Evolutionary conservation across 1,140 invertebrate species (phyloP).

Genomic region (Drosophila dunni): DNA sequence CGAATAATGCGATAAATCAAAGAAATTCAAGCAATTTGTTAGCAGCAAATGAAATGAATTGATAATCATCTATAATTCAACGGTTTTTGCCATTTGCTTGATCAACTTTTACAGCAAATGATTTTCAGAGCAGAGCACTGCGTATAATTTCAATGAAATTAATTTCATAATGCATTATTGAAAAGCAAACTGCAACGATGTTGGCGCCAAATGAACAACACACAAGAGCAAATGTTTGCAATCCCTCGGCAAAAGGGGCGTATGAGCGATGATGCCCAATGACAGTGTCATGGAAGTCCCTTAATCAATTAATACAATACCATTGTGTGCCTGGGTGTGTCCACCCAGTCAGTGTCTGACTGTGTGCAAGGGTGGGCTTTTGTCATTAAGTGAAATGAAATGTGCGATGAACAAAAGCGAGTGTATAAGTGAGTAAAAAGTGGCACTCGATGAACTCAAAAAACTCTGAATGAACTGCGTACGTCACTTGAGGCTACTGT

Average conservation of each 20-base stretch:
- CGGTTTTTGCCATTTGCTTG: conserved; percentile 18
- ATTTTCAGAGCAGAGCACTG: conserved; percentile 32
- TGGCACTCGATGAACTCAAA: conserved; percentile 21
- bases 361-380: conserved; percentile 7
- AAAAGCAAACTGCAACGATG: conserved; percentile 27
- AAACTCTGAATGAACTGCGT: conserved; percentile 25
- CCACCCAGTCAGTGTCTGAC: background rate
- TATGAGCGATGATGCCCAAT: conserved; percentile 41
- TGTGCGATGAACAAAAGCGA: conserved; percentile 22
- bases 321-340: conserved; percentile 8
- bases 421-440: conserved; percentile 22
- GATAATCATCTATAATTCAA: conserved; percentile 7
- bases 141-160: conserved; percentile 45
- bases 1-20: conserved; percentile 13
- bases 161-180: conserved; percentile 53
- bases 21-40: conserved; percentile 22
- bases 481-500: conserved; percentile 37
- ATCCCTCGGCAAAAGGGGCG: conserved; percentile 12
- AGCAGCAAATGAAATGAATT: conserved; percentile 1
- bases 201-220: conserved; percentile 18
- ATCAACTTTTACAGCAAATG: conserved; percentile 28
- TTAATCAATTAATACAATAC: conserved; percentile 63
- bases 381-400: conserved; percentile 41
- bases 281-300: conserved; percentile 35
- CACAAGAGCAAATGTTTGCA: conserved; percentile 35